Evolutionary conservation across 2,113 vertebrate species (phyloP).

Genomic region (Hystrix brachyura): DNA sequence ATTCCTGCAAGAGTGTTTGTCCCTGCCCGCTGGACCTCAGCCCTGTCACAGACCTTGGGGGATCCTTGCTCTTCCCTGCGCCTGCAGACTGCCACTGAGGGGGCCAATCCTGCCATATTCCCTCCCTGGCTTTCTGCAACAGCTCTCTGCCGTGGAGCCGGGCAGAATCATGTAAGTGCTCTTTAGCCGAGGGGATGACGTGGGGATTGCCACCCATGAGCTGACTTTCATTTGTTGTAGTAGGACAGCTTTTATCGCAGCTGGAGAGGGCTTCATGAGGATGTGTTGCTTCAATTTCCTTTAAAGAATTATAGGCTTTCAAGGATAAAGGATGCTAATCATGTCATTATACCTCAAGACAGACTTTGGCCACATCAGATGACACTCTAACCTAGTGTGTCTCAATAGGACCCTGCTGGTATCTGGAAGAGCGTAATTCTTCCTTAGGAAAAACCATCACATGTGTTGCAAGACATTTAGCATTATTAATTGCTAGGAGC

Average conservation of each 20-base stretch:
- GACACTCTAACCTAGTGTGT: neutral
- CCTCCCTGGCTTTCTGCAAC: neutral
- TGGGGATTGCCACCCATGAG: neutral
- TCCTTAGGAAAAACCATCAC: neutral
- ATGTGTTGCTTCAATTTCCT: neutral
- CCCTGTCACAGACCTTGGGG: fast-evolving
- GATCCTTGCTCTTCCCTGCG: neutral
- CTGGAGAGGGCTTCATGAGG: neutral
- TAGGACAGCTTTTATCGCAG: neutral
- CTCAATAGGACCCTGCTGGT: neutral
- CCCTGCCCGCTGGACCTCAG: neutral
- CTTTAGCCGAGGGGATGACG: neutral
- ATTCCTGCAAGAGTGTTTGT: neutral
- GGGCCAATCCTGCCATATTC: neutral
- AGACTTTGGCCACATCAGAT: neutral
- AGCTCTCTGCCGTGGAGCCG: neutral
- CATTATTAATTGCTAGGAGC: neutral
- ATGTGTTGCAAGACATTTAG: neutral
- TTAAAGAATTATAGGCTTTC: neutral
- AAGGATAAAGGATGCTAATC: neutral
- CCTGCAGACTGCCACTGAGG: neutral
- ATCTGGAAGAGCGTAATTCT: neutral
- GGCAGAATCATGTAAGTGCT: neutral
- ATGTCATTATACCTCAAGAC: neutral
- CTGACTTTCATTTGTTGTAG: neutral